Evolutionary conservation across 1,140 invertebrate species (phyloP).

Genomic region (Goniozus legneri): DNA sequence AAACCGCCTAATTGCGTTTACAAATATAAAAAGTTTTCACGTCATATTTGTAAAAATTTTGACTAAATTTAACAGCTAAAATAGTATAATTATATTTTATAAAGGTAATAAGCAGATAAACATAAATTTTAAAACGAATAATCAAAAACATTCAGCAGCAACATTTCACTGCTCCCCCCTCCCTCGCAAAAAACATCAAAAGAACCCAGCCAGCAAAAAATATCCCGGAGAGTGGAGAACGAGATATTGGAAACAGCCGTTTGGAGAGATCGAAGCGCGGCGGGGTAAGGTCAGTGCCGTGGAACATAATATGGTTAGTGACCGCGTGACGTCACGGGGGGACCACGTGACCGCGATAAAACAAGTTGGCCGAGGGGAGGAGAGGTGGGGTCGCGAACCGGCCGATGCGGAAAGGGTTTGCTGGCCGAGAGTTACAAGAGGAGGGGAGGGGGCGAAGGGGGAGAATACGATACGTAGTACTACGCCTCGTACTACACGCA

Average conservation of each 20-base stretch:
- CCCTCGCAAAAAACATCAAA: too few species aligned
- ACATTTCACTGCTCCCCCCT: too few species aligned
- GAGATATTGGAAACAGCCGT: background rate
- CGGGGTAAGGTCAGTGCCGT: conserved; percentile 43
- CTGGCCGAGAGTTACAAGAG: conserved; percentile 11
- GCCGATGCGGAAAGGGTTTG: conserved; percentile 4
- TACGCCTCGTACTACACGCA: conserved; percentile 48
- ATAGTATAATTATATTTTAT: too few species aligned
- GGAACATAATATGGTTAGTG: conserved; percentile 39
- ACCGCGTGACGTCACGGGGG: conserved; percentile 30
- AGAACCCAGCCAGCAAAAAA: too few species aligned
- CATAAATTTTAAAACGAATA: too few species aligned
- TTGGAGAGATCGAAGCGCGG: background rate
- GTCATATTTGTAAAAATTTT: too few species aligned
- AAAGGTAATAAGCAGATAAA: too few species aligned
- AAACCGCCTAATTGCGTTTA: too few species aligned
- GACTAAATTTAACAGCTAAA: too few species aligned
- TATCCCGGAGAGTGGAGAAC: too few species aligned
- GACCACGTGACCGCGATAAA: conserved; percentile 30
- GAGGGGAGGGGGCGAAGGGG: conserved; percentile 8
- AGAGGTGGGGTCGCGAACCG: conserved; percentile 4
- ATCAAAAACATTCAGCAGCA: too few species aligned
- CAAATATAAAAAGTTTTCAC: too few species aligned
- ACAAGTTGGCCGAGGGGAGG: conserved; percentile 3
- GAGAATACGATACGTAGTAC: conserved; percentile 34